phyloP scores from a whole-genome alignment of 2,797 vertebrate genomes.

The Tachyglossus aculeatus region DNA sequence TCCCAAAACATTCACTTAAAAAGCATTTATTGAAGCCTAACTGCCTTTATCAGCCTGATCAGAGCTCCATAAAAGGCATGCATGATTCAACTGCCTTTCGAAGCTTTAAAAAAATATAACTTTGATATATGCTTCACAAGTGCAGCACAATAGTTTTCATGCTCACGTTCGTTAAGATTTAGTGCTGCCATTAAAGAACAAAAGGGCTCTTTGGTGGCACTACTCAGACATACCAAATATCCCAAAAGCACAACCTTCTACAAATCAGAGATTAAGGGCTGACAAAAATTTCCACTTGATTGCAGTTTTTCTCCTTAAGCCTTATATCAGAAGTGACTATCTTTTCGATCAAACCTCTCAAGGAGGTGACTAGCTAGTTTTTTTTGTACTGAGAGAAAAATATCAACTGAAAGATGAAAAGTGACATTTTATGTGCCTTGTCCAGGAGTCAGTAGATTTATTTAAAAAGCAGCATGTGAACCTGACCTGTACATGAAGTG shows the following conservation, averaged over 20 bases:
- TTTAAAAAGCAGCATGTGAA: conserved; percentile 64
- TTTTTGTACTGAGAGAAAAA: conserved; percentile 66
- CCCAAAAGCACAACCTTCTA: conserved; percentile 79
- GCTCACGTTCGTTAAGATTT: conserved; percentile 83
- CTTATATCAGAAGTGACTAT: conserved; percentile 71
- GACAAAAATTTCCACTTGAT: conserved; percentile 80
- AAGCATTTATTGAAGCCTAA: conserved; percentile 80
- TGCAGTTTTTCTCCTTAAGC: conserved; percentile 72
- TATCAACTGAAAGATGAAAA: conserved; percentile 76
- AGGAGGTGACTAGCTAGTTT: conserved; percentile 57
- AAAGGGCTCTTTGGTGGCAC: conserved; percentile 79
- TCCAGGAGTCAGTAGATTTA: conserved; percentile 69
- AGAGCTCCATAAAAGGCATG: conserved; percentile 79
- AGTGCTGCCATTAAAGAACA: conserved; percentile 76
- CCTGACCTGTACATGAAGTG: conserved; percentile 74
- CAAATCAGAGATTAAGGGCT: conserved; percentile 81
- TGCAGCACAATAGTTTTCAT: conserved; percentile 78
- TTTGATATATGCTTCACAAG: conserved; percentile 79
- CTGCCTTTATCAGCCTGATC: conserved; percentile 81
- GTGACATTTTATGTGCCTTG: conserved; percentile 75
- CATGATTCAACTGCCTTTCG: conserved; percentile 79
- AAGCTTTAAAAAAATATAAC: conserved; percentile 74
- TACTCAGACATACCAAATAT: conserved; percentile 78
- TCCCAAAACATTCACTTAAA: conserved; percentile 81
- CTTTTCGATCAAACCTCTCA: conserved; percentile 73